Evolutionary conservation across 2,888 invertebrate genomes (phyloP).

Genomic region (Mechanitis mazaeus): DNA sequence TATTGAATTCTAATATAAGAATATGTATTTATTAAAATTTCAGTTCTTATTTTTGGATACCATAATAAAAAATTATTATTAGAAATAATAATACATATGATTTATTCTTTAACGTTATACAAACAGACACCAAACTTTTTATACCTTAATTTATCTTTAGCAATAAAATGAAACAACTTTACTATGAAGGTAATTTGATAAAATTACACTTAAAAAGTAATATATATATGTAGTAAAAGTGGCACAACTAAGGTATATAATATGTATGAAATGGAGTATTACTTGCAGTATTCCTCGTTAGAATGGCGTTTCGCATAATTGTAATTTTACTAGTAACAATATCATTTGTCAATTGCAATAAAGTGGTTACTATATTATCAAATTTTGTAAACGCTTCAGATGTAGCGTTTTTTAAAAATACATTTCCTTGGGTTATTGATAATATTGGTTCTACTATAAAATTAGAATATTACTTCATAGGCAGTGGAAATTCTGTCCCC

Average conservation of each 20-base stretch:
- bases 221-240: not conserved
- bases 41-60: too few species aligned
- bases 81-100: too few species aligned
- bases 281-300: not conserved
- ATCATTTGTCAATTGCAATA: constrained; percentile 23
- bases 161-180: not conserved
- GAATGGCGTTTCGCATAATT: not conserved
- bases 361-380: constrained; percentile 34
- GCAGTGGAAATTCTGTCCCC: constrained; percentile 29
- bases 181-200: not conserved
- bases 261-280: not conserved
- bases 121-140: not conserved
- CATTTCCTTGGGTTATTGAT: constrained; percentile 38
- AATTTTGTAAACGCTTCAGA: constrained; percentile 35
- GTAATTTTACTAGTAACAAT: constrained; percentile 6
- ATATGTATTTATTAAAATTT: too few species aligned
- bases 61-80: too few species aligned
- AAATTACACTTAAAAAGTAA: constrained; percentile 3
- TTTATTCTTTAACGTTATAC: not conserved
- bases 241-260: not conserved
- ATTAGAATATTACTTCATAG: constrained; percentile 34
- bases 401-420: constrained; percentile 33
- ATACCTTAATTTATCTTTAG: not conserved
- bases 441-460: constrained; percentile 34
- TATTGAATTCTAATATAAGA: too few species aligned